Evolutionary conservation across 2,113 vertebrate species (phyloP), one percentile per base, ranked within the genome.

Genomic region (Brevimyrus niger): DNA sequence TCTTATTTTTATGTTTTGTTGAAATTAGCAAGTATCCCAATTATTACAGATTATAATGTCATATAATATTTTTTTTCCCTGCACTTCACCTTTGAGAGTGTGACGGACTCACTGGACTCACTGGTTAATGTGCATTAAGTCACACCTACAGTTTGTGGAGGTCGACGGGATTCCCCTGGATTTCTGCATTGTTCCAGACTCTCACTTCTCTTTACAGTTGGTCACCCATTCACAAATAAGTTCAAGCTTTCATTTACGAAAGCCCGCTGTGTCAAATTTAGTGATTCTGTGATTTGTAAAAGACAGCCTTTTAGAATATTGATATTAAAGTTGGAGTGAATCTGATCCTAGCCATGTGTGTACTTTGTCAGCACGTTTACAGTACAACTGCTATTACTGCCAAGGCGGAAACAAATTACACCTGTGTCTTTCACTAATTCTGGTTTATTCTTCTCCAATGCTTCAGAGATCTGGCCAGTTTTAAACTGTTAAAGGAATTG

Each of bases 91-190:
- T 35, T 10, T 35, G 10, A 73, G 27, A 21, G 44, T 42, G 2
- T 47, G 38, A 47, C n/a, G 44, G n/a, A 8, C 1, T 92, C 90
- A 92, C 84, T 50, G 10, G 11, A 50, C 48, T 50, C 48, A 15
- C 48, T 50, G 48, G 48, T 50, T 50, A 90, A 87, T 91, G 86
- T 50, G 35, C 73, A 76, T 89, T 87, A 91, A 89, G 88, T 90
- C 91, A 89, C 88, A 86, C 55, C 76, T 87, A 85, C 82, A 48
- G 65, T 92, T 91, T 94, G 90, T 90, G 93, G 89, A 94, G 94
- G 89, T 91, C 90, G 76, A 35, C 92, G 93, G 91, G 93, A 94
- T 93, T 94, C 92, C 93, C 94, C 92, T 91, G 89, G 87, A 91
- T 86, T 90, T 83, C 91, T 89, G 90, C 76, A 84, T 19, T 31